Evolutionary conservation across 2,888 invertebrate species (phyloP), one percentile per base, ranked within the genome.

Genomic region (Zygogramma bicolorata): DNA sequence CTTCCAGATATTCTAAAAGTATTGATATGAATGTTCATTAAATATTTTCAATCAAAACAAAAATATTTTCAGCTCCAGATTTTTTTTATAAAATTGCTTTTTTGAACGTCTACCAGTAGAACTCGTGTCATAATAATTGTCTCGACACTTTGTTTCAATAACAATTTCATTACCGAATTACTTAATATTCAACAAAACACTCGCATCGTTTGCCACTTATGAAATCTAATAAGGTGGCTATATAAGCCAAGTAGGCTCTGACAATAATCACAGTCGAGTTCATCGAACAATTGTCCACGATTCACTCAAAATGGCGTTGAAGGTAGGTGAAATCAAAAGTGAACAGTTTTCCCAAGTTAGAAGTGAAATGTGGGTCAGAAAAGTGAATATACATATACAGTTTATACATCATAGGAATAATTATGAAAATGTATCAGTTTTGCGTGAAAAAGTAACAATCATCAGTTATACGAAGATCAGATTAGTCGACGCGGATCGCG

Each of bases 161-260:
- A 53, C 15, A 42, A 46, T 46, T 34, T 38, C 65, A 63, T 77
- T 76, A 74, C 71, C 75, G 71, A 77, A 76, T 71, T 68, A 70
- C 62, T 81, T 79, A 61, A 77, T 81, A 81, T 81, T 71, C 81
- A 74, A 22, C 27, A 5, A 22, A 53, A 27, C 53, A 34, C 29
- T 29, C 70, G 61, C 34, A 42, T 10, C 42, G 62, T 62, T 68
- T 66, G 46, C 61, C 61, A 71, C 74, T 77, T 77, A 77, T 77
- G 80, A 79, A 80, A 80, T 70, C 70, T 67, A 69, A 74, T 68
- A 74, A 65, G 73, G 73, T 59, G 70, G 79, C 79, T 81, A 81
- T 75, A 81, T 60, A 73, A 81, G 65, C 76, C 70, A 72, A 70
- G 62, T 70, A 58, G 38, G 63, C 65, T 58, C 53, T 42, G 61